Evolutionary conservation across 2,888 invertebrate species (phyloP), one percentile per base, ranked within the genome.

Genomic region (Lumbricus terrestris): DNA sequence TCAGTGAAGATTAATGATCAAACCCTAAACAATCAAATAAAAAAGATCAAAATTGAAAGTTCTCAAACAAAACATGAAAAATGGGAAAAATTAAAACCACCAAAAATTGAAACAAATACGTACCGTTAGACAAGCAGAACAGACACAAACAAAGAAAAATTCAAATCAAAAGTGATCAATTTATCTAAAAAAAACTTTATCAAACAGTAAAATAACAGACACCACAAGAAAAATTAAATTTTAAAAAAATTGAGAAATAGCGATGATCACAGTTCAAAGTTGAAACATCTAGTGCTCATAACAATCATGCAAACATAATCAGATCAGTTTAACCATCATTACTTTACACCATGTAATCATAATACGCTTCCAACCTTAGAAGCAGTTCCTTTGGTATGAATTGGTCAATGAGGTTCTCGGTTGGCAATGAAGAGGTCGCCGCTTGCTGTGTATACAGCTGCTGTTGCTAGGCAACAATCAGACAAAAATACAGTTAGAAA

Each of bases 331-430:
- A n/a, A 11, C 29, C 3, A n/a, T 29, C 13, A n/a, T n/a, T 69
- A 69, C 69, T 69, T 69, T n/a, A 69, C 8, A 13, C 35, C 29
- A 29, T 33, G 83, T 35, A 83, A 33, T 35, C 18, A 33, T 35
- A 83, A 33, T 35, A 35, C 20, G 18, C 18, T 85, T 85, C 23
- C 35, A n/a, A 85, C 85, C 85, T 85, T 35, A 85, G 85, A 85
- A 85, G 85, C 85, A 85, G 85, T 85, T 85, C 85, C 37, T 85
- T 85, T 85, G 85, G 85, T 35, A 85, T 85, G 35, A 85, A 13
- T 85, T 85, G 85, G 34, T 85, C 37, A 23, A 85, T 85, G 23
- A 85, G 85, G 37, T 85, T 85, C 18, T 85, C 34, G 4, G 37
- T 33, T 11, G 85, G 85, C 37, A 37, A 34, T 16, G 34, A 37